Evolutionary conservation across 2,797 vertebrate genomes (phyloP).

Genomic region (Pangasius djambal): DNA sequence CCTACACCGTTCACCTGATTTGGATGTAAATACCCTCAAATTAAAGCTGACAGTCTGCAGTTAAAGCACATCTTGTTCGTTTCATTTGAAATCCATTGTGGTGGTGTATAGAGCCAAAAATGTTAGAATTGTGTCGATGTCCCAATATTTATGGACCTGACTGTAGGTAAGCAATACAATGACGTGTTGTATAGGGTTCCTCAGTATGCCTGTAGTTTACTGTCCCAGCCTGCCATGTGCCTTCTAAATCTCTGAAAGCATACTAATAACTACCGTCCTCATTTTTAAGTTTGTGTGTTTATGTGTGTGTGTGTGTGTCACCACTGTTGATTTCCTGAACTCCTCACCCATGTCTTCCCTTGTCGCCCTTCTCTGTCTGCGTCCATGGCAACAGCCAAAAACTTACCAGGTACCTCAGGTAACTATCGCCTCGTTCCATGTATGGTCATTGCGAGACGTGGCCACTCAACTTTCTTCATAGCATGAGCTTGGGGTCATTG

Average conservation of each 20-base stretch:
- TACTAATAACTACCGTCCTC: slow-evolving; percentile 36
- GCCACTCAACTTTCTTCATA: slow-evolving; percentile 68
- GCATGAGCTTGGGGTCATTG: slow-evolving; percentile 77
- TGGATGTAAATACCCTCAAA: no score
- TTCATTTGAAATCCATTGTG: no score
- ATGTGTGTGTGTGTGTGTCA: slow-evolving; percentile 51
- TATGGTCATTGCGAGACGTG: slow-evolving; percentile 69
- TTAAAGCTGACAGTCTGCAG: no score
- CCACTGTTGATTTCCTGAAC: slow-evolving; percentile 70
- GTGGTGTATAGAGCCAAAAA: no score
- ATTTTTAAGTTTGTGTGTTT: slow-evolving; percentile 47
- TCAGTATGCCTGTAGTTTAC: slow-evolving; percentile 33
- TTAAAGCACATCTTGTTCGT: no score
- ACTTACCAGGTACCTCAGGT: slow-evolving; percentile 82
- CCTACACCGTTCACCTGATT: no score
- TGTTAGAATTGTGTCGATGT: no score
- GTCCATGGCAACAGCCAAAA: slow-evolving; percentile 83
- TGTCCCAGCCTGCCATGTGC: slow-evolving; percentile 45
- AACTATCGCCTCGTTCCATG: slow-evolving; percentile 69
- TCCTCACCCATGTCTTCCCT: slow-evolving; percentile 74
- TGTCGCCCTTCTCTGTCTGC: slow-evolving; percentile 76
- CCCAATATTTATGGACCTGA: no score
- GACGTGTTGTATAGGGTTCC: not conserved
- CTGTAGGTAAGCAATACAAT: slow-evolving; percentile 4
- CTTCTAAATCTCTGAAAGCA: slow-evolving; percentile 43